Percentiles rank a stretch among this genome's conserved stretches.
phyloP scores from a whole-genome alignment of 2,888 invertebrate genomes.

The Dryomyza anilis region DNA sequence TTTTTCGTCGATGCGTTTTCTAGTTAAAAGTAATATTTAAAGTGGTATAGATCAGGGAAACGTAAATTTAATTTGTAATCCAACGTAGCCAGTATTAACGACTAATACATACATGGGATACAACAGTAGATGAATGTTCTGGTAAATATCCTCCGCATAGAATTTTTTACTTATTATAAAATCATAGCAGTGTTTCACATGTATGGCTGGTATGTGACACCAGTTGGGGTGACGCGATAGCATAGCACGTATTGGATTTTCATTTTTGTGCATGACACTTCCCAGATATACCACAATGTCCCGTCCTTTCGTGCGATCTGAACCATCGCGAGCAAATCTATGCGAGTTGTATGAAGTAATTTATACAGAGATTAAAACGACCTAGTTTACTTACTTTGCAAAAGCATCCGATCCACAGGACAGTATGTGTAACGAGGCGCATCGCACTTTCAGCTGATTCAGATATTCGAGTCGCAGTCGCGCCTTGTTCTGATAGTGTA shows the following conservation, averaged over 20 bases:
- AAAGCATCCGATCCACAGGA: constrained; percentile 58
- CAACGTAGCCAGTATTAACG: neutral
- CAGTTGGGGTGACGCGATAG: constrained; percentile 70
- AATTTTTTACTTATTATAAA: constrained; percentile 65
- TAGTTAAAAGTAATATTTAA: constrained; percentile 29
- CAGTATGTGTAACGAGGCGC: constrained; percentile 62
- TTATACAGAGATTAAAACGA: neutral
- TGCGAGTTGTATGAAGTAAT: constrained; percentile 12
- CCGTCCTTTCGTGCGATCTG: constrained; percentile 63
- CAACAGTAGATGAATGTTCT: constrained; percentile 69
- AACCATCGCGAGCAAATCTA: constrained; percentile 66
- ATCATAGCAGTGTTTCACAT: constrained; percentile 67
- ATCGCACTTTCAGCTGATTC: constrained; percentile 62
- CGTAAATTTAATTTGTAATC: no score
- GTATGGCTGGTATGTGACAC: constrained; percentile 67
- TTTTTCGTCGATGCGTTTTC: constrained; percentile 57
- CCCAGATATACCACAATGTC: constrained; percentile 62
- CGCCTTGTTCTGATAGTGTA: constrained; percentile 63
- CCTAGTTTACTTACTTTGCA: constrained; percentile 51
- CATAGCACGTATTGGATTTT: constrained; percentile 49
- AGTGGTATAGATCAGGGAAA: neutral
- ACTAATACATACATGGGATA: constrained; percentile 68
- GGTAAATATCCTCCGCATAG: constrained; percentile 64
- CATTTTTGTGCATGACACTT: constrained; percentile 51
- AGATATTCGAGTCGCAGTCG: constrained; percentile 64